A percentile compares a stretch with the other conserved stretches of the same genome.
Evolutionary conservation across 1,140 invertebrate species (phyloP).

Genomic region (Drosophila sucinea): DNA sequence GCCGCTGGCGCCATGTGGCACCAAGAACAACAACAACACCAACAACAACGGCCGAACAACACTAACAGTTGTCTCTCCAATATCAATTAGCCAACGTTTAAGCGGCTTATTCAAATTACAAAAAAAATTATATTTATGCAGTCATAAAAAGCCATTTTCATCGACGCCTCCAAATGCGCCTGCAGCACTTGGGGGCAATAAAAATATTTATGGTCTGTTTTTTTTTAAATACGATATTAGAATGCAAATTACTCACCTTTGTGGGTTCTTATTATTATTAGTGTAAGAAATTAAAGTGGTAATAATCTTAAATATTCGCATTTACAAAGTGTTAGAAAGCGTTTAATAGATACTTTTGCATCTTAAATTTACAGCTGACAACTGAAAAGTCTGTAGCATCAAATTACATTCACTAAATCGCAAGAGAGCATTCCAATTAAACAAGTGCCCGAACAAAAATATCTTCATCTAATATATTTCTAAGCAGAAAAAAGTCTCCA

Average conservation of each 20-base stretch:
- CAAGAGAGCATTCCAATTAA: too few relatives aligned
- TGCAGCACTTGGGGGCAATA: neutral
- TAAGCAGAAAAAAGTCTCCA: too few relatives aligned
- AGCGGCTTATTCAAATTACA: conserved; percentile 39
- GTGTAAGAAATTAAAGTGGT: neutral
- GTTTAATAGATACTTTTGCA: neutral
- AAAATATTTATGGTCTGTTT: conserved; percentile 5
- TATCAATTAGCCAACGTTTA: conserved; percentile 43
- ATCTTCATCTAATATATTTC: too few relatives aligned
- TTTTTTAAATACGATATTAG: neutral
- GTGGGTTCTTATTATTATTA: neutral
- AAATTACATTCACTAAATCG: too few relatives aligned
- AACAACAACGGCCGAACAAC: too few relatives aligned
- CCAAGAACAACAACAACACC: neutral
- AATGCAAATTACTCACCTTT: neutral
- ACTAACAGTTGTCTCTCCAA: conserved; percentile 26
- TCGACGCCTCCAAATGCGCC: neutral
- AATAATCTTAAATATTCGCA: neutral
- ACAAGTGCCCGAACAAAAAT: too few relatives aligned
- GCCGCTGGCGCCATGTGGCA: conserved; percentile 19
- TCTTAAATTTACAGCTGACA: neutral
- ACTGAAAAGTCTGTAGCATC: too few relatives aligned
- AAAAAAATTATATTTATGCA: conserved; percentile 45
- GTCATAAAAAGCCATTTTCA: conserved; percentile 41
- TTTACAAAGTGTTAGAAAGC: too few relatives aligned